Evolutionary conservation across 2,888 invertebrate genomes (phyloP), one percentile per base, ranked within the genome.

Genomic region (Acanthoscelides obtectus): DNA sequence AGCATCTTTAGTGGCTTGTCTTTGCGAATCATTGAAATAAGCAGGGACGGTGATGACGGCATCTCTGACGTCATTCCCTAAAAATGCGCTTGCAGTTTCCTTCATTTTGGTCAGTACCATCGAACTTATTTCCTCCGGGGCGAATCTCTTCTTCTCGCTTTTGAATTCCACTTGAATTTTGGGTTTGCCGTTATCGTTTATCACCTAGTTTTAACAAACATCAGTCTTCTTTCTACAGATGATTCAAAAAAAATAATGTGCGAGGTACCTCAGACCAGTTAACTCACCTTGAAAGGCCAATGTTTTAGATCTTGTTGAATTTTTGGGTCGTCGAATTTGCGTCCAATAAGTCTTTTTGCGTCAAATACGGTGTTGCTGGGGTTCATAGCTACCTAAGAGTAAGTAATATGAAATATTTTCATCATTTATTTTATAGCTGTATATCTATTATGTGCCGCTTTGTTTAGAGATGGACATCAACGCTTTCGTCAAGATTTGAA

Each of bases 221-320:
- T n/a, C n/a, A n/a, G n/a, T n/a, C n/a, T n/a, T n/a, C n/a, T n/a
- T n/a, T n/a, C n/a, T n/a, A n/a, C n/a, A n/a, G n/a, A n/a, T n/a
- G n/a, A n/a, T n/a, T n/a, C n/a, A n/a, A n/a, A n/a, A n/a, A n/a
- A n/a, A n/a, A n/a, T n/a, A n/a, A n/a, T n/a, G n/a, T n/a, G n/a
- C n/a, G n/a, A n/a, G n/a, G n/a, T n/a, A n/a, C n/a, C n/a, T n/a
- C n/a, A n/a, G n/a, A n/a, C n/a, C n/a, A n/a, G n/a, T n/a, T 1
- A 45, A 45, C 45, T 12, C 17, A 93, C 92, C 78, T 89, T 89
- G 86, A 96, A 95, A 0, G 95, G 94, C 95, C 95, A 95, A 79
- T 92, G 92, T 80, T 93, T 93, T 88, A 93, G 91, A 83, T 96
- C 95, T 27, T 88, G 88, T 81, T 94, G 93, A 64, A 94, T 93